Evolutionary conservation across 2,113 vertebrate genomes (phyloP).

Genomic region (rat (Rattus norvegicus)): DNA sequence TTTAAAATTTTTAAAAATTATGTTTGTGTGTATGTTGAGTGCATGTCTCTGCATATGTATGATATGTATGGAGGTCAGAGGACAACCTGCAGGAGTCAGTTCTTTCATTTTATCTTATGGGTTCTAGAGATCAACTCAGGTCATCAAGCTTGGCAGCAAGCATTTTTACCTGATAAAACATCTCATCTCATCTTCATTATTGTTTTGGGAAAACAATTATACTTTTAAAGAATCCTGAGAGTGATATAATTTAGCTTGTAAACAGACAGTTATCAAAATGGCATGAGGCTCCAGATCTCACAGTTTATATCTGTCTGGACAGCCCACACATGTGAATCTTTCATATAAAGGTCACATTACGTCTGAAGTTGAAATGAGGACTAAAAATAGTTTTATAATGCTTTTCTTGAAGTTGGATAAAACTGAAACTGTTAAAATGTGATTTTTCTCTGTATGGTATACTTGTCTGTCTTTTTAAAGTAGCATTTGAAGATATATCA

Average conservation of each 20-base stretch:
- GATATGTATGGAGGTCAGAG: background rate
- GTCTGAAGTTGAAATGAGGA: background rate
- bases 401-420: background rate
- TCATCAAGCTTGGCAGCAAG: background rate
- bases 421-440: background rate
- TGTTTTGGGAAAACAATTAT: background rate
- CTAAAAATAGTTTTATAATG: background rate
- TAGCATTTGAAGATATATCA: background rate
- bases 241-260: background rate
- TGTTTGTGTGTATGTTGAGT: background rate
- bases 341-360: background rate
- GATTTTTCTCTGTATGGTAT: background rate
- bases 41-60: background rate
- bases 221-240: background rate
- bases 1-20: background rate
- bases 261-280: background rate
- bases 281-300: background rate
- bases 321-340: background rate
- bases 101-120: background rate
- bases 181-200: background rate
- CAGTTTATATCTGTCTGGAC: background rate
- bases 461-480: background rate
- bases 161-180: background rate
- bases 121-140: background rate
- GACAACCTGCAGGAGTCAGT: background rate